A percentile compares a stretch with the other conserved stretches of the same genome.
Evolutionary conservation across 2,888 invertebrate genomes (phyloP).

Genomic region (Luffia ferchaultella): DNA sequence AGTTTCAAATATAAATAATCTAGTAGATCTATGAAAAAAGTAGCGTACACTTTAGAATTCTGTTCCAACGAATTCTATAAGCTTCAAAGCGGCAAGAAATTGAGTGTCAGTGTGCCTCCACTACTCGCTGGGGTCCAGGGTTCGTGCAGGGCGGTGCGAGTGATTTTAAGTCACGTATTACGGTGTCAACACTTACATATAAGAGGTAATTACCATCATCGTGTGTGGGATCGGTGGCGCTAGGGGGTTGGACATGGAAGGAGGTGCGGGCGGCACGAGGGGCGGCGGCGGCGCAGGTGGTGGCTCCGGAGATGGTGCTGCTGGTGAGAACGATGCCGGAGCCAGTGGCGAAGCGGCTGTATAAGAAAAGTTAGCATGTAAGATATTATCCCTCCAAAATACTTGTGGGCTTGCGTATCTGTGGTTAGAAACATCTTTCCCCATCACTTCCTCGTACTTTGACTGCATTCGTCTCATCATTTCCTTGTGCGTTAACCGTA

Average conservation of each 20-base stretch:
- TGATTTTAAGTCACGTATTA: slow-evolving; percentile 60
- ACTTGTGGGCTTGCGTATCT: too few species aligned
- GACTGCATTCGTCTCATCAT: too few species aligned
- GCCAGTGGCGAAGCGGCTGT: slow-evolving; percentile 67
- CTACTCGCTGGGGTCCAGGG: not conserved
- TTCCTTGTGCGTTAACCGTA: too few species aligned
- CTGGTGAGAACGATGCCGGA: slow-evolving; percentile 63
- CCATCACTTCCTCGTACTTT: too few species aligned
- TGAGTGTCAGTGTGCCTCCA: slow-evolving; percentile 22
- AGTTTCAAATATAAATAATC: too few species aligned
- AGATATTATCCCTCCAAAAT: not conserved
- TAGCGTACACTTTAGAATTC: too few species aligned
- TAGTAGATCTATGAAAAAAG: too few species aligned
- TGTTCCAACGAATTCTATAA: too few species aligned
- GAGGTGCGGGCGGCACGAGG: slow-evolving; percentile 39
- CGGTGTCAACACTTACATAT: slow-evolving; percentile 67
- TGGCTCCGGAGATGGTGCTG: slow-evolving; percentile 67
- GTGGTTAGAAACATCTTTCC: too few species aligned
- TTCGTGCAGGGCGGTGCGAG: slow-evolving; percentile 51
- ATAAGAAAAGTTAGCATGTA: slow-evolving; percentile 11
- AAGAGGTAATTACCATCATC: slow-evolving; percentile 68
- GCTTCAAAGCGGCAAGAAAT: too few species aligned
- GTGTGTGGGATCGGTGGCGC: slow-evolving; percentile 53
- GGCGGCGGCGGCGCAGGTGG: slow-evolving; percentile 47
- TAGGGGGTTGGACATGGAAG: slow-evolving; percentile 36